phyloP scores from a whole-genome alignment of 2,888 invertebrate species.

The Caenorhabditis afra region DNA sequence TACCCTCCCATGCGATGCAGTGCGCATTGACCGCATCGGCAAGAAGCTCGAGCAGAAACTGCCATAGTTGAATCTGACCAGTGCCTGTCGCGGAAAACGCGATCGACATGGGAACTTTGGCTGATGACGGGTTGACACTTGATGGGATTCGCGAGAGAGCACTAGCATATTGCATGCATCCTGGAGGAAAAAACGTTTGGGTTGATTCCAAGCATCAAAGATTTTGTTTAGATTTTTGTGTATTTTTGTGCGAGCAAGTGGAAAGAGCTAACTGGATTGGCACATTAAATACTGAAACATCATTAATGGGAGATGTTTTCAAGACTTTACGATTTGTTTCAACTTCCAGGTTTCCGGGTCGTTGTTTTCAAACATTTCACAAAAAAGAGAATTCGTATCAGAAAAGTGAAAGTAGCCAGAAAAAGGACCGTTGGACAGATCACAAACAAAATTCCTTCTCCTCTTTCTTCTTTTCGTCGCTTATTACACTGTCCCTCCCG shows the following conservation, averaged over 20 bases:
- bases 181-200: constrained; percentile 51
- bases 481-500: no score
- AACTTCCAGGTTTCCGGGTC: no score
- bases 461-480: no score
- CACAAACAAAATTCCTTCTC: no score
- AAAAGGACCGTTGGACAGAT: no score
- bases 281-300: neutral
- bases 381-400: no score
- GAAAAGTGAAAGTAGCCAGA: no score
- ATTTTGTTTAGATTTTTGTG: constrained; percentile 29
- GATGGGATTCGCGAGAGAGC: constrained; percentile 67
- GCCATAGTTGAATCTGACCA: constrained; percentile 97
- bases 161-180: constrained; percentile 70
- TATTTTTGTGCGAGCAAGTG: constrained; percentile 10
- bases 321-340: no score
- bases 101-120: constrained; percentile 40
- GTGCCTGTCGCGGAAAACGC: constrained; percentile 55
- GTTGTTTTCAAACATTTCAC: no score
- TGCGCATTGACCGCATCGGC: constrained; percentile 85
- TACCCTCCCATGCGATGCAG: constrained; percentile 91
- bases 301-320: no score
- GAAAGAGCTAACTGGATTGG: neutral
- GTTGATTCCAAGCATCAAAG: constrained; percentile 29
- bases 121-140: constrained; percentile 34
- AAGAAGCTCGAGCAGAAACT: constrained; percentile 95